Conservation (phyloP, 2,888 invertebrate genomes). For the Rutpela maculata region DNA sequence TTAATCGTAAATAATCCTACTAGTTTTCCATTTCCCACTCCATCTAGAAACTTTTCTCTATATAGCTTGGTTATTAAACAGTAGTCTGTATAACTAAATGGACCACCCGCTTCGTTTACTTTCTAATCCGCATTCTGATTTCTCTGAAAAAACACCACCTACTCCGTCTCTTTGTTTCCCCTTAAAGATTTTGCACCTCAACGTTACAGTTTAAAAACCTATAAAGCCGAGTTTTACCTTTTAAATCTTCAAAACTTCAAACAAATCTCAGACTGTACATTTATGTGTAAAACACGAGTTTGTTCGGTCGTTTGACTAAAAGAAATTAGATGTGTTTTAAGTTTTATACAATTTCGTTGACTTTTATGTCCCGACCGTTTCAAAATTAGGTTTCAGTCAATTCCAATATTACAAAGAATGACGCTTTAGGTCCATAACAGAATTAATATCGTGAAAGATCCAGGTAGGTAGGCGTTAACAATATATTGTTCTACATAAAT, state of each 20-base stretch:
- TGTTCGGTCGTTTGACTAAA: conserved; percentile 62
- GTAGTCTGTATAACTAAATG: background rate
- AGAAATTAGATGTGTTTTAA: conserved; percentile 65
- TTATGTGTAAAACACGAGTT: conserved; percentile 63
- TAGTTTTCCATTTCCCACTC: too few species aligned
- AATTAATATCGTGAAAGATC: conserved; percentile 29
- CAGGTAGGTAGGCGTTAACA: conserved; percentile 68
- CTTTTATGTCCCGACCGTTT: conserved; percentile 63
- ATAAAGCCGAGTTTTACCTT: conserved; percentile 29
- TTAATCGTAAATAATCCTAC: too few species aligned
- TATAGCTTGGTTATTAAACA: background rate
- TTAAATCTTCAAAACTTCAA: conserved; percentile 43
- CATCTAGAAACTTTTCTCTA: too few species aligned
- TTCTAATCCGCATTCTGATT: background rate
- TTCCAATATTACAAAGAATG: background rate
- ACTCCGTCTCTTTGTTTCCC: background rate
- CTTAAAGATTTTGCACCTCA: background rate
- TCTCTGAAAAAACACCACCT: background rate
- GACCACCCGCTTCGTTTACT: conserved; percentile 9
- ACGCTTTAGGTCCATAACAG: background rate
- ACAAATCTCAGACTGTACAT: conserved; percentile 39
- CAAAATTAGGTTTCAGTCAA: conserved; percentile 55
- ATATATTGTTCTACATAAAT: conserved; percentile 69
- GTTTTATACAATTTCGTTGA: conserved; percentile 66
- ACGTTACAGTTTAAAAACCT: conserved; percentile 10